phyloP scores from a whole-genome alignment of 2,797 vertebrate species.

The Scyliorhinus canicula region DNA sequence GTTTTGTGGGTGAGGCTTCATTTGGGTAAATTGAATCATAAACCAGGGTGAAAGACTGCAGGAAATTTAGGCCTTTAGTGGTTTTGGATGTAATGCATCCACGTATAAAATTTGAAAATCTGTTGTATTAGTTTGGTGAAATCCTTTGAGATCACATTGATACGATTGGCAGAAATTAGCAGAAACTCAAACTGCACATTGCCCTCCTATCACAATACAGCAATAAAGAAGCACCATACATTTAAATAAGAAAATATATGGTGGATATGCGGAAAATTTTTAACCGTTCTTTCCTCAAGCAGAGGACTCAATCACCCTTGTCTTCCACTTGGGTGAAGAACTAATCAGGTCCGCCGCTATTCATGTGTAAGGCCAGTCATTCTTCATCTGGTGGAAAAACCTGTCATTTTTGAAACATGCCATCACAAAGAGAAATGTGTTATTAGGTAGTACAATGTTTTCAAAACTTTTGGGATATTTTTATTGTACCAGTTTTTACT shows the following conservation, averaged over 20 bases:
- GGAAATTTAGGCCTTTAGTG: neutral
- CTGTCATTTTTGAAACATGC: neutral
- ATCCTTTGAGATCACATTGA: neutral
- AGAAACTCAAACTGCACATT: neutral
- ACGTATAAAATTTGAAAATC: neutral
- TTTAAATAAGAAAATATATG: neutral
- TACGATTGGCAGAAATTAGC: neutral
- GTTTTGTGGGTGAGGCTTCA: neutral
- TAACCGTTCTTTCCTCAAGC: neutral
- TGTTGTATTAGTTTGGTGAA: neutral
- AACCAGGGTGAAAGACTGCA: too few species aligned
- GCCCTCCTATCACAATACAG: neutral
- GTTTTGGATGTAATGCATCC: neutral
- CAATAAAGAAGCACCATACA: neutral
- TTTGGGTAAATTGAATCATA: neutral
- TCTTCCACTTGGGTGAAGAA: neutral
- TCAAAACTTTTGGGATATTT: neutral
- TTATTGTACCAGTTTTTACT: neutral
- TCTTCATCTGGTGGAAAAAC: neutral
- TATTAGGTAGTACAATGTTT: neutral
- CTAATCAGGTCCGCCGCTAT: neutral
- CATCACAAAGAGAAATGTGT: neutral
- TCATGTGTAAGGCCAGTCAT: neutral
- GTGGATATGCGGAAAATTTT: neutral
- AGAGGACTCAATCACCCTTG: neutral